phyloP scores from a whole-genome alignment of 2,113 vertebrate species.

The Megaleporinus macrocephalus region DNA sequence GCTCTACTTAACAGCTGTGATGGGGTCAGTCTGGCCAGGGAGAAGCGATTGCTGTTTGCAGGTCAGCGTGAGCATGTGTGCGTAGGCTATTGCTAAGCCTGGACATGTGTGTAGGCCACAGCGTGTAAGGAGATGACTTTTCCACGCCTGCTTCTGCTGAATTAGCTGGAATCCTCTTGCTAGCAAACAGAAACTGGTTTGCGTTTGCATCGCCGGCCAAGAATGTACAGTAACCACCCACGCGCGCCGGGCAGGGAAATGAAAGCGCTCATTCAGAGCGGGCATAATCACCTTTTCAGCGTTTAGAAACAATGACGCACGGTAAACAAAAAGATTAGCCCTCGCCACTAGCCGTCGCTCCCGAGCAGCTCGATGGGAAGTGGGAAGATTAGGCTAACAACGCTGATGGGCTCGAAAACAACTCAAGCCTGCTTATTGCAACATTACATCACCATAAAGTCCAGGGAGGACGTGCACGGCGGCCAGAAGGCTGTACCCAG shows the following conservation, averaged over 20 bases:
- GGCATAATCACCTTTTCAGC: slow-evolving; percentile 23
- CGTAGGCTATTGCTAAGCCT: slow-evolving; percentile 21
- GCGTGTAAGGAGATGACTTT: slow-evolving; percentile 25
- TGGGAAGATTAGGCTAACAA: neutral
- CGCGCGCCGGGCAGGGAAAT: slow-evolving; percentile 29
- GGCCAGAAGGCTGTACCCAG: neutral
- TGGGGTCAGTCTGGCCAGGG: slow-evolving; percentile 39
- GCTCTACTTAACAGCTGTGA: slow-evolving; percentile 46
- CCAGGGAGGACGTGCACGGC: neutral
- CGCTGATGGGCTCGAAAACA: neutral
- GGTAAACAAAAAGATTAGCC: slow-evolving; percentile 43
- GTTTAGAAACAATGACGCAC: neutral
- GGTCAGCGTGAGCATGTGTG: slow-evolving; percentile 29
- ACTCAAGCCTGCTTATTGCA: neutral
- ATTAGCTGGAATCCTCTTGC: slow-evolving; percentile 34
- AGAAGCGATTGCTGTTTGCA: slow-evolving; percentile 38
- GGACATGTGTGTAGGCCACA: neutral
- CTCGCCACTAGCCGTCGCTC: neutral
- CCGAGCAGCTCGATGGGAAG: neutral
- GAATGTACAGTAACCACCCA: slow-evolving; percentile 46
- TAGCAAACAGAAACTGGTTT: slow-evolving; percentile 39
- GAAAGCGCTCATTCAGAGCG: slow-evolving; percentile 13
- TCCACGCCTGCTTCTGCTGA: slow-evolving; percentile 38
- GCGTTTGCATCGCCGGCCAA: slow-evolving; percentile 29
- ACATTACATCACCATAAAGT: slow-evolving; percentile 6